Conservation (phyloP, 2,797 vertebrate species). For the Crax fasciolata region DNA sequence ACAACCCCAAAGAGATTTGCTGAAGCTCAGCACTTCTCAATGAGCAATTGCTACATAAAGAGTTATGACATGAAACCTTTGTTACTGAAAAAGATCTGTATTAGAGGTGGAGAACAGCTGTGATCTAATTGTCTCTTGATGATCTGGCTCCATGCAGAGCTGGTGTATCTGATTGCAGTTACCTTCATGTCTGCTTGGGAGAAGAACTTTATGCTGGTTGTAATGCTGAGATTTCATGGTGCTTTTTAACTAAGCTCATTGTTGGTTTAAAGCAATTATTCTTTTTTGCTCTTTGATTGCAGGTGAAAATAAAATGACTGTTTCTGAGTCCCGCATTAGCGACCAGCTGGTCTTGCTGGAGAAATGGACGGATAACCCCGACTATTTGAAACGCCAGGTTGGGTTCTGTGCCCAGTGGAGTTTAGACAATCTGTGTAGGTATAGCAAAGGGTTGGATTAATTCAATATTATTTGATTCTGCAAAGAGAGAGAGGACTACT, state of each 20-base stretch:
- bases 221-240: background rate
- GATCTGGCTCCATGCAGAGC: background rate
- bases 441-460: background rate
- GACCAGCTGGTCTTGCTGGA: slow-evolving; percentile 92
- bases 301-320: slow-evolving; percentile 99
- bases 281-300: slow-evolving; percentile 45
- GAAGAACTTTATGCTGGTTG: background rate
- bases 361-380: slow-evolving; percentile 92
- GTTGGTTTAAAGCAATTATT: background rate
- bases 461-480: background rate
- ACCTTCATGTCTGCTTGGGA: background rate
- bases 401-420: slow-evolving; percentile 99
- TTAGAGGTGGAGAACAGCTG: background rate
- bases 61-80: background rate
- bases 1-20: background rate
- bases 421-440: slow-evolving; percentile 99
- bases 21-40: background rate
- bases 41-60: background rate
- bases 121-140: background rate
- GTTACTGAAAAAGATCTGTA: background rate
- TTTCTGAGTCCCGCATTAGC: slow-evolving; percentile 94
- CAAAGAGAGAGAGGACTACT: background rate
- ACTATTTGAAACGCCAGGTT: slow-evolving; percentile 97
- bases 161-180: background rate
- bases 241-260: background rate